Conservation (phyloP, 2,888 invertebrate species). For the Nemotelus nigrinus region DNA sequence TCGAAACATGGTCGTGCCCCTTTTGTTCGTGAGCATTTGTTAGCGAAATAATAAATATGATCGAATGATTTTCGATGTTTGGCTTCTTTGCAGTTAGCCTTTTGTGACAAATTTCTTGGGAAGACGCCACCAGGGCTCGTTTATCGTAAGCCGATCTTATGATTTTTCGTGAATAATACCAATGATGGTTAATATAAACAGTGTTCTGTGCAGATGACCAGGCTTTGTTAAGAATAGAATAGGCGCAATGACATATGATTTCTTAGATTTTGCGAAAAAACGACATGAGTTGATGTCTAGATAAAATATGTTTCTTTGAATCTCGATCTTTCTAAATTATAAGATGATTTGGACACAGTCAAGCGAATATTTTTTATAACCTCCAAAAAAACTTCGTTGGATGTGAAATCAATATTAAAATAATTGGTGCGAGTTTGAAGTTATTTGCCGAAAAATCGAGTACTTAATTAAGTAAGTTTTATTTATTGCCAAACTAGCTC, state of each 20-base stretch:
- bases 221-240: constrained; percentile 5
- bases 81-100: constrained; percentile 8
- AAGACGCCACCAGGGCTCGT: constrained; percentile 2
- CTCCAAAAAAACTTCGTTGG: too few relatives aligned
- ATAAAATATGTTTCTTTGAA: too few relatives aligned
- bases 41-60: constrained; percentile 10
- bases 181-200: constrained; percentile 2
- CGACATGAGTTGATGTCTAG: too few relatives aligned
- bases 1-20: constrained; percentile 41
- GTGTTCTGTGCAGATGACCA: constrained; percentile 6
- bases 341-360: too few relatives aligned
- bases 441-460: too few relatives aligned
- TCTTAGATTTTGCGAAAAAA: background rate
- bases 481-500: too few relatives aligned
- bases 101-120: constrained; percentile 31
- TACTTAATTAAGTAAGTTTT: too few relatives aligned
- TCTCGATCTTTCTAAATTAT: too few relatives aligned
- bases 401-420: too few relatives aligned
- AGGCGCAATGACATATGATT: constrained; percentile 4
- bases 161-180: background rate
- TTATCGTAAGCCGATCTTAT: constrained; percentile 26
- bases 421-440: too few relatives aligned
- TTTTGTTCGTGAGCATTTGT: constrained; percentile 30
- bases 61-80: constrained; percentile 19
- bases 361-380: too few relatives aligned